Conservation (phyloP, 2,888 invertebrate genomes). For the Megaustenia siamemsis region DNA sequence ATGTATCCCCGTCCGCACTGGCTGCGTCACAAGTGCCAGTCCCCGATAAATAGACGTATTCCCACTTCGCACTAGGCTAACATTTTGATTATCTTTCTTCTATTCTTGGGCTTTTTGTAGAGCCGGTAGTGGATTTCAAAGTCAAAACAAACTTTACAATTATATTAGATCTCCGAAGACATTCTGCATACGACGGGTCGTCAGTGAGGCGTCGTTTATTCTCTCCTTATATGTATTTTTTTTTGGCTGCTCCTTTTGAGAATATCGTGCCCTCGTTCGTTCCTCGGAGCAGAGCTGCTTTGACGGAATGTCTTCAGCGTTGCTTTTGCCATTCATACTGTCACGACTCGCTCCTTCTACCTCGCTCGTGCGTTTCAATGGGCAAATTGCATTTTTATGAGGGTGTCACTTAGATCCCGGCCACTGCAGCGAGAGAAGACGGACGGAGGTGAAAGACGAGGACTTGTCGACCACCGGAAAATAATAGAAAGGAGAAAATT, state of each 20-base stretch:
- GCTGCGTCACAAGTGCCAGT: conserved; percentile 12
- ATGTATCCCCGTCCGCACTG: neutral
- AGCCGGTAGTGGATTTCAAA: conserved; percentile 6
- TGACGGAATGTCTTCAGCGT: conserved; percentile 49
- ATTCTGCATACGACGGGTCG: neutral
- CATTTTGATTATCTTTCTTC: conserved; percentile 41
- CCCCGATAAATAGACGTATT: conserved; percentile 1
- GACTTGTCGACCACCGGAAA: neutral
- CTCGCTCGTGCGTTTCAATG: conserved; percentile 31
- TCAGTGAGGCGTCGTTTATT: conserved; percentile 11
- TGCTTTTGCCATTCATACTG: conserved; percentile 33
- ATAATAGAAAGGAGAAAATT: conserved; percentile 7
- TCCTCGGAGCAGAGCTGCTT: conserved; percentile 4
- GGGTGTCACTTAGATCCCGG: conserved; percentile 45
- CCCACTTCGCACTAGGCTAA: neutral
- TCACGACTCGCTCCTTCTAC: conserved; percentile 40
- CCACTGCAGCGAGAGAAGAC: conserved; percentile 10
- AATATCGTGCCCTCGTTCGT: neutral
- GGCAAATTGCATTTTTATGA: conserved; percentile 58
- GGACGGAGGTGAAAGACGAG: conserved; percentile 12
- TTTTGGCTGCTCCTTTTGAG: neutral
- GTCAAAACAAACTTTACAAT: conserved; percentile 37
- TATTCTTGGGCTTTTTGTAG: conserved; percentile 29
- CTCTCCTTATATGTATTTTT: neutral
- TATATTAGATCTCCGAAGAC: conserved; percentile 14